A percentile compares a stretch with the other conserved stretches of the same genome.
Conservation (phyloP, 2,113 vertebrate species). For the Nesoenas mayeri region DNA sequence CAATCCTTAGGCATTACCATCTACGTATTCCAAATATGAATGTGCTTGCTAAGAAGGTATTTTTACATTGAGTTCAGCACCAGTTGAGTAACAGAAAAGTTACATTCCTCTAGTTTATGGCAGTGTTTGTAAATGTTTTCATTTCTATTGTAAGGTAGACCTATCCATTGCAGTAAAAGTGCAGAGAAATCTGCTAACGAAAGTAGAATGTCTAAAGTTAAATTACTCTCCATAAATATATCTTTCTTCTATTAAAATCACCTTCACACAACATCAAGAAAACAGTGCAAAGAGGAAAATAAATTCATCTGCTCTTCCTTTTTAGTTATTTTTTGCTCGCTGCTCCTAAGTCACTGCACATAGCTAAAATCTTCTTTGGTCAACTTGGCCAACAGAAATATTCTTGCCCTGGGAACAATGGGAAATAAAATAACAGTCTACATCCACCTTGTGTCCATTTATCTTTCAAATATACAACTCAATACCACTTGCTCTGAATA, state of each 20-base stretch:
- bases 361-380: not conserved
- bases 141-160: not conserved
- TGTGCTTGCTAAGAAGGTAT: conserved; percentile 39
- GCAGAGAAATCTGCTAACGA: not conserved
- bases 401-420: not conserved
- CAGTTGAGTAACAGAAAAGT: conserved; percentile 56
- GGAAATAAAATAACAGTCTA: not conserved
- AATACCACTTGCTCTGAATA: not conserved
- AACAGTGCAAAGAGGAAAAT: not conserved
- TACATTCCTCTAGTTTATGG: conserved; percentile 19
- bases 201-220: conserved; percentile 8
- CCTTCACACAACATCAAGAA: not conserved
- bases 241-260: not conserved
- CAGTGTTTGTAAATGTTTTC: conserved; percentile 30
- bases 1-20: not conserved
- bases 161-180: conserved; percentile 2
- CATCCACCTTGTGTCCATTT: not conserved
- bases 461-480: not conserved
- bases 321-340: not conserved
- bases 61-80: conserved; percentile 35
- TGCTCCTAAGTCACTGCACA: not conserved
- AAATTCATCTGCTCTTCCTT: not conserved
- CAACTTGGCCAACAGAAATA: not conserved
- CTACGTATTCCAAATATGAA: conserved; percentile 34
- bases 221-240: not conserved